Evolutionary conservation across 2,797 vertebrate genomes (phyloP), one percentile per base, ranked within the genome.

Genomic region (Galagoides demidoff): DNA sequence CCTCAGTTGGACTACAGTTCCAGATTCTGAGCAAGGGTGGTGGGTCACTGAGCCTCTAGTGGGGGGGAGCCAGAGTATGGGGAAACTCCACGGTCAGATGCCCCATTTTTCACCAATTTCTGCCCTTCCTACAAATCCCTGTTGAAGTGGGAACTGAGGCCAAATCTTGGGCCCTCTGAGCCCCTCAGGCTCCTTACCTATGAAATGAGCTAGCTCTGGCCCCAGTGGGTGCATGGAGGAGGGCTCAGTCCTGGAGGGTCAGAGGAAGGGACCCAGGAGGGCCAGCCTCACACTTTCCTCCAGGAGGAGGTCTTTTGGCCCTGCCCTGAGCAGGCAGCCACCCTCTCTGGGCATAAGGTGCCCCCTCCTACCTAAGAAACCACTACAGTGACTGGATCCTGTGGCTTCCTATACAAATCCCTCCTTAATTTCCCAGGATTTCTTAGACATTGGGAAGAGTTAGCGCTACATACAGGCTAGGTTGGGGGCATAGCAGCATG

Each of bases 381-480:
- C 59, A 55, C 27, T 74, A 74, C 52, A 84, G 77, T 25, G 16
- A 63, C 89, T 19, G 23, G 29, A n/a, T 90, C 70, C 74, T 37
- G 39, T 84, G 59, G 66, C 61, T 64, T 71, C 90, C 68, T 63
- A 43, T 79, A 78, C 89, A 97, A 96, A 95, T 94, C 93, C 95
- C 95, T 96, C 90, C 88, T 96, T 89, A 91, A 95, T 97, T 97
- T 97, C 84, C 88, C 91, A 95, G 96, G 92, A 0, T 94, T 95
- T 68, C 74, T 87, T 68, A 57, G 92, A 96, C 29, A 70, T 89
- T 59, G 81, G 96, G 64, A 27, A 97, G 85, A 90, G 92, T 92
- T 95, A 97, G 96, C 96, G 94, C 98, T 98, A 98, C 97, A 96
- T 97, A 95, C 96, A 98, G 97, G 97, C 98, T 96, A 87, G 94